These are phyloP conservation scores for Mimachlamys varia DNA, from an alignment of 2,888 invertebrate genomes.

Conservation along the genomic window DNA sequence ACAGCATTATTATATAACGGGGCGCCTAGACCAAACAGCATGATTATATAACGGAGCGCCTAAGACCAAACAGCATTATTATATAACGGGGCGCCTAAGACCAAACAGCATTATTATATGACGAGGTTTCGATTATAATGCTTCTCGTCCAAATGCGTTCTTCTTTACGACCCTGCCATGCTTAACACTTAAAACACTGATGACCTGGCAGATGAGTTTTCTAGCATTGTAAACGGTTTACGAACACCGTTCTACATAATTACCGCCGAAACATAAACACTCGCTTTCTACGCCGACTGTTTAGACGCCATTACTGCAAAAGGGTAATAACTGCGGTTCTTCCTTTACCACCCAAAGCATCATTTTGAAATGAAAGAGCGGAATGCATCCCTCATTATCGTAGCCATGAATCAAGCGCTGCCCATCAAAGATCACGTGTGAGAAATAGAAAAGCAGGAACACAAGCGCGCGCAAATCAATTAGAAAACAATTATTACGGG, in stretches of 20 bases:
- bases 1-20: too few relatives aligned
- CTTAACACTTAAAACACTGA: not conserved
- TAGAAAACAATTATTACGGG: slow-evolving; percentile 17
- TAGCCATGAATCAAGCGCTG: not conserved
- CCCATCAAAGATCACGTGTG: slow-evolving; percentile 24
- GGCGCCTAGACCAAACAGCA: too few relatives aligned
- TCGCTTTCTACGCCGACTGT: not conserved
- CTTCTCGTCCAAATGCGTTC: not conserved
- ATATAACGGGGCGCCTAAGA: too few relatives aligned
- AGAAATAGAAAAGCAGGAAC: slow-evolving; percentile 5
- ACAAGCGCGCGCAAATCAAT: slow-evolving; percentile 22
- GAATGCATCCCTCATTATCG: not conserved
- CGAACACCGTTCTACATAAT: not conserved
- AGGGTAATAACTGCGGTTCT: not conserved
- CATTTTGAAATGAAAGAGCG: not conserved
- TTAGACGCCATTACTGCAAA: not conserved
- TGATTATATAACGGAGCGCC: too few relatives aligned
- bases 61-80: too few relatives aligned
- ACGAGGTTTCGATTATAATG: not conserved
- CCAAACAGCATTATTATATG: too few relatives aligned
- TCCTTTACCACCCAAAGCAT: slow-evolving; percentile 11
- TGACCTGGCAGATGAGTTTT: not conserved
- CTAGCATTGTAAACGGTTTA: not conserved
- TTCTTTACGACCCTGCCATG: not conserved
- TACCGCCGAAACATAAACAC: not conserved